Evolutionary conservation across 2,797 vertebrate genomes (phyloP).

Genomic region (Liparis tanakae): DNA sequence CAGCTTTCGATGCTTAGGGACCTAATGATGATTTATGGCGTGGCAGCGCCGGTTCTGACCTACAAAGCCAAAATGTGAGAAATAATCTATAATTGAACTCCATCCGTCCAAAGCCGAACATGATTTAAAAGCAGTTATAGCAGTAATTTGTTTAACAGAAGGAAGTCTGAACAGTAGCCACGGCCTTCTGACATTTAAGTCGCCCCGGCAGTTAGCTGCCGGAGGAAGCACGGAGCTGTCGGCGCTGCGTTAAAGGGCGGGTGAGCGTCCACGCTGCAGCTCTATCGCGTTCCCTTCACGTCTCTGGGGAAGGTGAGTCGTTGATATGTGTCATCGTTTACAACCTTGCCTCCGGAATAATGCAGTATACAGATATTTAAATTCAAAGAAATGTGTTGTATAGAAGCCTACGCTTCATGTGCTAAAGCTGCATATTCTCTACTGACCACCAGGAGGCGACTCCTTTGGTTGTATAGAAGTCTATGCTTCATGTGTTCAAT

Average conservation of each 20-base stretch:
- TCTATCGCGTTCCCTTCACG: not conserved
- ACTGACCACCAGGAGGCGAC: no score
- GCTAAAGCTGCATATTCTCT: no score
- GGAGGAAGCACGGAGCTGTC: not conserved
- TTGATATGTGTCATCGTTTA: not conserved
- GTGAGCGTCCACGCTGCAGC: not conserved
- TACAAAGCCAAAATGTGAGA: conserved; percentile 16
- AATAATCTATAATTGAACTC: conserved; percentile 17
- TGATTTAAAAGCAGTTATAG: not conserved
- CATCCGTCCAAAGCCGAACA: not conserved
- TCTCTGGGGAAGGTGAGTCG: not conserved
- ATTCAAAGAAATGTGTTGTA: not conserved
- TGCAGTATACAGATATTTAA: not conserved
- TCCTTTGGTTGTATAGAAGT: no score
- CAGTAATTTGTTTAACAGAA: not conserved
- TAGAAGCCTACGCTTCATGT: no score
- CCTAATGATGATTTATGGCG: conserved; percentile 52
- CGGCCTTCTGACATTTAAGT: conserved; percentile 10
- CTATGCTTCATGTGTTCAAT: no score
- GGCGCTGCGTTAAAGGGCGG: not conserved
- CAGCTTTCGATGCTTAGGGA: conserved; percentile 32
- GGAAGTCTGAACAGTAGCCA: not conserved
- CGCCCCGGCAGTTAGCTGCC: not conserved
- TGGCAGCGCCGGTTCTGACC: conserved; percentile 7
- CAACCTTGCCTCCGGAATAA: not conserved